Base-by-base conservation (phyloP, 2,113 vertebrate species). In the Ptyas mucosa region DNA sequence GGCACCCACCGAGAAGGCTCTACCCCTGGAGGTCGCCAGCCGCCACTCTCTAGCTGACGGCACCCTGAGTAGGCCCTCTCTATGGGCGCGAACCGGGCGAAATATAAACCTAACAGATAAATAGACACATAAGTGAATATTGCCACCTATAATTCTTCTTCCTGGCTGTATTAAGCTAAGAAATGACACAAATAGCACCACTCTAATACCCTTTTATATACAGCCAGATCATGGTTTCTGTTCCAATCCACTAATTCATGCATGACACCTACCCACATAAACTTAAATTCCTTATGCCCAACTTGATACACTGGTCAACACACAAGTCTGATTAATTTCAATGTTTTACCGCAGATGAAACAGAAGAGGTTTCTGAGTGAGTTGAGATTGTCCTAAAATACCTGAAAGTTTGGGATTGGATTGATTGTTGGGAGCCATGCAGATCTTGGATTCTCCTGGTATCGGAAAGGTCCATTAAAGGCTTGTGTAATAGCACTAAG, bases 341-440 rank as follows among this genome's bases (percentile, higher is more conserved):
- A 85, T 87, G 90, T 18, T 92, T 39, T 24, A 43, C 85, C 3
- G 34, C 61, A 58, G 12, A 89, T 24, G 15, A 52, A 92, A 93
- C 0, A 53, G 75, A 93, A 75, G 46, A 92, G 26, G 21, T 46
- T 46, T n/a, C 85, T 87, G 89, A 95, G 39, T 21, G 69, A 93
- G 39, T 2, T 1, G n/a, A 87, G 90, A 39, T 81, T 94, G 21
- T 29, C 91, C 89, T 24, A 95, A 90, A 90, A 53, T 95, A 99
- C 99, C 99, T 99, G 99, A 95, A 99, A 99, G 97, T 99, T 99
- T 93, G 98, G 98, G 92, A 98, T 98, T 95, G 99, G 99, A 96
- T 99, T 99, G 94, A 98, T 95, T 0, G 98, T 99, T 93, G 99
- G 98, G 43, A 99, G 98, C 99, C 99, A 99, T 91, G 99, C 98